Evolutionary conservation across 1,140 invertebrate species (phyloP).

Genomic region (Colletes latitarsis): DNA sequence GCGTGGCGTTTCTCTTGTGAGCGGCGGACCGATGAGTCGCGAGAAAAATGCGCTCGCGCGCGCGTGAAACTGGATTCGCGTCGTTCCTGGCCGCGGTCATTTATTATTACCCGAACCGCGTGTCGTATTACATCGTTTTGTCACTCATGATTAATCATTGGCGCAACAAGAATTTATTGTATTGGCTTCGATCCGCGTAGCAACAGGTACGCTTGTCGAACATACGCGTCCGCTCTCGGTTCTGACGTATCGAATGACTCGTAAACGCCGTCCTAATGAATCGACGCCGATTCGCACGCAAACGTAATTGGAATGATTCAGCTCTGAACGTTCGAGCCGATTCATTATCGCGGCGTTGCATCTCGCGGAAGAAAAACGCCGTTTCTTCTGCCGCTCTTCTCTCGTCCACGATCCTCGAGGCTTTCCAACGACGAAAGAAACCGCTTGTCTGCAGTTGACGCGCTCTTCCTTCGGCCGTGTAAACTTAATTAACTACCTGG

Average conservation of each 20-base stretch:
- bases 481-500: conserved; percentile 27
- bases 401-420: no score
- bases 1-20: no score
- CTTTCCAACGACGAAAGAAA: no score
- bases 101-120: conserved; percentile 49
- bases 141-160: conserved; percentile 62
- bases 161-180: conserved; percentile 65
- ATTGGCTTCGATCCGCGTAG: conserved; percentile 53
- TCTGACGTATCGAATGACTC: conserved; percentile 49
- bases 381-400: background rate
- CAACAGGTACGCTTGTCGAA: conserved; percentile 60
- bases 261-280: conserved; percentile 45
- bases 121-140: conserved; percentile 61
- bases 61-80: conserved; percentile 27
- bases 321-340: background rate
- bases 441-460: no score
- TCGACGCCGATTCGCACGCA: conserved; percentile 17
- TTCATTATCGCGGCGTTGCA: conserved; percentile 11
- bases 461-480: background rate
- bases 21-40: conserved; percentile 18
- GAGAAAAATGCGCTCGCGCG: conserved; percentile 36
- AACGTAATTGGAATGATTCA: conserved; percentile 31
- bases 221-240: conserved; percentile 30
- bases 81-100: conserved; percentile 47
- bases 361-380: background rate